phyloP scores from a whole-genome alignment of 2,113 vertebrate genomes.

The Salvelinus alpinus region DNA sequence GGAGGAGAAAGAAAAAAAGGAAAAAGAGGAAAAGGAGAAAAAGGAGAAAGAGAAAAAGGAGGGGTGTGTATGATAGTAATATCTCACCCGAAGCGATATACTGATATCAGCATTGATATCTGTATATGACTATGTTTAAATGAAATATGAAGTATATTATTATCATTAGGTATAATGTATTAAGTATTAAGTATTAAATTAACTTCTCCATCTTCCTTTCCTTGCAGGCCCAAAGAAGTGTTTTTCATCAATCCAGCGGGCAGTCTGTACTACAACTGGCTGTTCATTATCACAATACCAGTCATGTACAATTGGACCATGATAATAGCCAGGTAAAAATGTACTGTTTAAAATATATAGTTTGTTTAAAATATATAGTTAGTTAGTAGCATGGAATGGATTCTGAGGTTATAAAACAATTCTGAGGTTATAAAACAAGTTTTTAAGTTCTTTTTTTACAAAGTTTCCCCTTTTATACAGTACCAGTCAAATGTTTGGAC shows the following conservation, averaged over 20 bases:
- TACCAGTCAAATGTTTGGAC: too few relatives aligned
- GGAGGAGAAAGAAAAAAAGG: slow-evolving; percentile 48
- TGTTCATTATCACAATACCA: slow-evolving; percentile 90
- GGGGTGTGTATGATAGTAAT: slow-evolving; percentile 46
- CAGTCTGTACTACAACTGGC: slow-evolving; percentile 91
- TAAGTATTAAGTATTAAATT: slow-evolving; percentile 47
- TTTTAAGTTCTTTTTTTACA: too few relatives aligned
- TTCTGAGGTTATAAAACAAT: too few relatives aligned
- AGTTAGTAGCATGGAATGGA: too few relatives aligned
- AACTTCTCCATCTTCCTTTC: not conserved
- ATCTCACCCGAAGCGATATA: not conserved
- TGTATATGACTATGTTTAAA: too few relatives aligned
- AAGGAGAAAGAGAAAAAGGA: slow-evolving; percentile 55
- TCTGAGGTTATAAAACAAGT: too few relatives aligned
- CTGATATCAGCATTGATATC: not conserved
- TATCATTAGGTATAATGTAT: not conserved
- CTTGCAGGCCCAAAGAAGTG: slow-evolving; percentile 79
- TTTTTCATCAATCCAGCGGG: slow-evolving; percentile 88
- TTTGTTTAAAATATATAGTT: not conserved
- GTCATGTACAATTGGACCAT: slow-evolving; percentile 99
- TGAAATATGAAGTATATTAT: too few relatives aligned
- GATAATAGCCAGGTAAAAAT: slow-evolving; percentile 87
- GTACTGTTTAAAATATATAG: not conserved
- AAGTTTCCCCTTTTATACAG: too few relatives aligned
- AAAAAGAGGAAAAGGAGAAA: slow-evolving; percentile 57